Conservation (phyloP, 2,113 vertebrate genomes). For the Heteronetta atricapilla region DNA sequence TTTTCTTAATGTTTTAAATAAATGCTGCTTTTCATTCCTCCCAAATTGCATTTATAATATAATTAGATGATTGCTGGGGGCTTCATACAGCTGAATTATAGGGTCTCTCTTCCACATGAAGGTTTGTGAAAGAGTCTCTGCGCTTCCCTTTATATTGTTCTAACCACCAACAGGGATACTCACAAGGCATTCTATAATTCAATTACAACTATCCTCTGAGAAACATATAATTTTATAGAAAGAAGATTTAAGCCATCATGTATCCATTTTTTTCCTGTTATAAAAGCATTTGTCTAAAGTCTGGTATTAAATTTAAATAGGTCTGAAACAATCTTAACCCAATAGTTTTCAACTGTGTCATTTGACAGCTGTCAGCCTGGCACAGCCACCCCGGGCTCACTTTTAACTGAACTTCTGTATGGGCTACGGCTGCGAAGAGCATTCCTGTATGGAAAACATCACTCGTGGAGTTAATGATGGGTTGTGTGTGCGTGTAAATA, state of each 20-base stretch:
- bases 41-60: slow-evolving; percentile 71
- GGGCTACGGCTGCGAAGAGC: not conserved
- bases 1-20: slow-evolving; percentile 71
- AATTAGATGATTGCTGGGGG: slow-evolving; percentile 76
- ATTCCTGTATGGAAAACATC: not conserved
- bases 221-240: slow-evolving; percentile 79
- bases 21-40: slow-evolving; percentile 68
- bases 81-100: slow-evolving; percentile 79
- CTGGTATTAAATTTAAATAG: slow-evolving; percentile 71
- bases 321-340: slow-evolving; percentile 59
- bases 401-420: not conserved
- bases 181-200: slow-evolving; percentile 78
- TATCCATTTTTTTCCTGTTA: slow-evolving; percentile 71
- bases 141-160: slow-evolving; percentile 66
- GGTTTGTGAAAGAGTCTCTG: slow-evolving; percentile 66
- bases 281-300: slow-evolving; percentile 74
- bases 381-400: not conserved
- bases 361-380: slow-evolving; percentile 1
- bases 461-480: fast-evolving
- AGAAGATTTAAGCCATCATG: slow-evolving; percentile 73
- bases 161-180: slow-evolving; percentile 73
- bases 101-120: slow-evolving; percentile 65
- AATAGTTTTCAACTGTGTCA: slow-evolving; percentile 38
- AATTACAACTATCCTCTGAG: slow-evolving; percentile 79
- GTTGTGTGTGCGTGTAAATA: not conserved